Base-by-base conservation (phyloP, 2,113 vertebrate species). In the Alligator mississippiensis region DNA sequence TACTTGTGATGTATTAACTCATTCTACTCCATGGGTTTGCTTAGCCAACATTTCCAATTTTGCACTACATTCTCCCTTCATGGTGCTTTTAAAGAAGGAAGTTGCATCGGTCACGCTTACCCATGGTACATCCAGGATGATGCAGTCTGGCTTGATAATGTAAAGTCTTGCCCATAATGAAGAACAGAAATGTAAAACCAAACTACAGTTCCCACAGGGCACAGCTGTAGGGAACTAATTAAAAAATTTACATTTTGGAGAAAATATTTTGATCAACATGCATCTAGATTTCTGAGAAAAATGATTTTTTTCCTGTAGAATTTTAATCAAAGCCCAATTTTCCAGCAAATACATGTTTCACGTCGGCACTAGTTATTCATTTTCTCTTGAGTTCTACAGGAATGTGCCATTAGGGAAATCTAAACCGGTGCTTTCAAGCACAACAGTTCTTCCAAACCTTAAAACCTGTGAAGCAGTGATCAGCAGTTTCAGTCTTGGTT, bases 391-490 rank as follows among this genome's bases (percentile, higher is more conserved):
- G n/a, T 6, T 10, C 0, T 22, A 24, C 21, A 74, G 70, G 1
- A 55, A 62, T 6, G 55, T 18, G 17, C 27, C 16, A 1, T 8
- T 25, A 4, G 24, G 63, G 60, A 85, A 30, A 28, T 2, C 21
- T n/a, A 28, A 21, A 7, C 9, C 2, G 2, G 47, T 16, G 14
- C 70, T 19, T 28, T 17, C 38, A 1, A 17, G 8, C 24, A 16
- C 61, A 66, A 8, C 62, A 28, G 34, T 5, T 47, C 59, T 21
- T 34, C 16, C 13, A 3, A 21, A 11, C 5, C 38, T 18, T 25
- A 55, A 15, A 59, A 4, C 18, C 57, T 0, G 0, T 3, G 30
- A 60, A 11, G 19, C 3, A 17, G 27, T 17, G 12, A 74, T 28
- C 4, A 5, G 14, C 17, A 66, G 5, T 11, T 88, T 57, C 68